Evolutionary conservation across 2,797 vertebrate genomes (phyloP).

Genomic region (Sciurus carolinensis): DNA sequence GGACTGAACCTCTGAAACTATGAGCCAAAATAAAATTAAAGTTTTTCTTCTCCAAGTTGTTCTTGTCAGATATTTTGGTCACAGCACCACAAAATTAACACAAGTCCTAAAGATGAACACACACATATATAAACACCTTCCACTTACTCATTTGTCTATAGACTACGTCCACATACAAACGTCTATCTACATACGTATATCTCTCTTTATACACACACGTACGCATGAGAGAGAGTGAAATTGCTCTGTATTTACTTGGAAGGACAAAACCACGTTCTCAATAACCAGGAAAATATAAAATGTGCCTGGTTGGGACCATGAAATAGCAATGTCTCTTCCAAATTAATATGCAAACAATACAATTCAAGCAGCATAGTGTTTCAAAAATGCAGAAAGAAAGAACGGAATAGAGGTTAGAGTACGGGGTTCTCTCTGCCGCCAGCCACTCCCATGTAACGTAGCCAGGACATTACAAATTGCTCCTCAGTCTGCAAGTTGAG

Average conservation of each 20-base stretch:
- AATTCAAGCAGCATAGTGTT: neutral
- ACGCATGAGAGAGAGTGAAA: neutral
- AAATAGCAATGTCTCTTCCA: neutral
- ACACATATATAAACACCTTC: too few relatives aligned
- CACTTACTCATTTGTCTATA: neutral
- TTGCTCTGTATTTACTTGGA: neutral
- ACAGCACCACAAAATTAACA: too few relatives aligned
- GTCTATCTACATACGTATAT: neutral
- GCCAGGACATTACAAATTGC: neutral
- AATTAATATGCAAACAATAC: neutral
- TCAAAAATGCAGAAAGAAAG: neutral
- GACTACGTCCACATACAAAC: too few relatives aligned
- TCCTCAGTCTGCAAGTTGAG: accelerated
- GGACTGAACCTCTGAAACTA: too few relatives aligned
- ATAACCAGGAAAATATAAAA: neutral
- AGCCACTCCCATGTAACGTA: accelerated
- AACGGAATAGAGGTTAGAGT: accelerated
- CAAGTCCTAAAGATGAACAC: too few relatives aligned
- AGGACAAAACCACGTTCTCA: neutral
- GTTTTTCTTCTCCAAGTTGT: too few relatives aligned
- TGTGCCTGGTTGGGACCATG: neutral
- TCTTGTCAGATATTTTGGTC: too few relatives aligned
- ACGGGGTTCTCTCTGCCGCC: accelerated
- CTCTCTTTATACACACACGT: neutral
- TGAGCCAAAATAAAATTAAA: too few relatives aligned